These are phyloP conservation scores for Coendou prehensilis DNA, from an alignment of 2,797 vertebrate genomes.

Conservation along the genomic window DNA sequence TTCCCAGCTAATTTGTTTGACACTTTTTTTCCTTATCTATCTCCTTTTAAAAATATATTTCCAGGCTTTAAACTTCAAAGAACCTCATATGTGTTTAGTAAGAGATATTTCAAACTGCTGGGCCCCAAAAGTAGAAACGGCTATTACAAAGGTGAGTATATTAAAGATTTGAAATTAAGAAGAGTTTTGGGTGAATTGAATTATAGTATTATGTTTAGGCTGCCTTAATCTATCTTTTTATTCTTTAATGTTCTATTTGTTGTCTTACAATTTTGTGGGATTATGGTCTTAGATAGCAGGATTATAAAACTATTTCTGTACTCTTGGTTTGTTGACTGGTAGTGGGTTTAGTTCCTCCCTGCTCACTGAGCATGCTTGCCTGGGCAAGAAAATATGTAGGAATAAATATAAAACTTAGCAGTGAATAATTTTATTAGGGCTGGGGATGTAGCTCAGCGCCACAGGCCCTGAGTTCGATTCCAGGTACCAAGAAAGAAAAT, in stretches of 20 bases:
- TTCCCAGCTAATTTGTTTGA: constrained; percentile 54
- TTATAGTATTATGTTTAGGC: background rate
- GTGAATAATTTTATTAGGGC: background rate
- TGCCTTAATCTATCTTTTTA: background rate
- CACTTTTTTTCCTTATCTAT: background rate
- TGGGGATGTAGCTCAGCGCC: background rate
- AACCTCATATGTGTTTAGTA: constrained; percentile 95
- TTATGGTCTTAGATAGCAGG: background rate
- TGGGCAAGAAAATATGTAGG: background rate
- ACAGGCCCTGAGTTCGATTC: background rate
- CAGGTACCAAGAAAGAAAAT: background rate
- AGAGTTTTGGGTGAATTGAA: background rate
- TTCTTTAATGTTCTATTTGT: background rate
- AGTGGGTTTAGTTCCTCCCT: background rate
- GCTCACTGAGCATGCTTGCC: background rate
- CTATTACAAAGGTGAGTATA: constrained; percentile 95
- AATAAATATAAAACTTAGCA: background rate
- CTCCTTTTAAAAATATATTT: constrained; percentile 64
- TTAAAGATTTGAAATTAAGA: background rate
- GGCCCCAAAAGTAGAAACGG: constrained; percentile 93
- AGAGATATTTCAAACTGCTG: constrained; percentile 94
- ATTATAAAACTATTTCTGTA: background rate
- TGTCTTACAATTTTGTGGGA: background rate
- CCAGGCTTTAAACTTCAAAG: constrained; percentile 92
- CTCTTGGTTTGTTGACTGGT: background rate